phyloP scores from a whole-genome alignment of 2,113 vertebrate species.

The Collichthys lucidus region DNA sequence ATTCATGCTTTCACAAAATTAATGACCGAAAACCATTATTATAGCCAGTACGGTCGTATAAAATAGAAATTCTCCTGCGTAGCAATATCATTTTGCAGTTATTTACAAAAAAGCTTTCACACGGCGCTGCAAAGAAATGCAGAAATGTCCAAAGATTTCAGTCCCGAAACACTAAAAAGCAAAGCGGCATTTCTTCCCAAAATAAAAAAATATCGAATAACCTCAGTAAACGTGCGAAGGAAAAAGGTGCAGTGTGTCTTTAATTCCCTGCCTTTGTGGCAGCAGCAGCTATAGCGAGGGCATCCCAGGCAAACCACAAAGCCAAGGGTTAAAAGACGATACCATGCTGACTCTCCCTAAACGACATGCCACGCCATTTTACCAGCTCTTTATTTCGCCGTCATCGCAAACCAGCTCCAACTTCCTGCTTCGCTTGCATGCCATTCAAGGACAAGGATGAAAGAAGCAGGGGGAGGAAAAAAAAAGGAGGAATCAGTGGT shows the following conservation, averaged over 20 bases:
- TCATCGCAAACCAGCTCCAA: constrained; percentile 66
- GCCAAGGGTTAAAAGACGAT: constrained; percentile 79
- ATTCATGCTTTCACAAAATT: not conserved
- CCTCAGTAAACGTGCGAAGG: constrained; percentile 17
- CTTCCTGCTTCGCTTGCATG: constrained; percentile 73
- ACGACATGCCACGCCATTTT: constrained; percentile 82
- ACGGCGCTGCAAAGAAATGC: constrained; percentile 36
- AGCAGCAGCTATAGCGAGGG: constrained; percentile 52
- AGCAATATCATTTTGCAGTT: constrained; percentile 27
- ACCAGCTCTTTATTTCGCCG: constrained; percentile 70
- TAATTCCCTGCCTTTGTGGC: constrained; percentile 61
- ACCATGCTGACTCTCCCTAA: constrained; percentile 67
- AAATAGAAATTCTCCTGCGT: not conserved
- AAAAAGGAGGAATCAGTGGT: constrained; percentile 70
- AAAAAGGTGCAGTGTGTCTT: constrained; percentile 68
- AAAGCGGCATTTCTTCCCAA: constrained; percentile 12
- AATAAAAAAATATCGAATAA: constrained; percentile 32
- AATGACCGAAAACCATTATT: not conserved
- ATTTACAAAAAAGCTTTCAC: constrained; percentile 30
- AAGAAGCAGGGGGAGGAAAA: constrained; percentile 7
- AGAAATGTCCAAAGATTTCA: constrained; percentile 53
- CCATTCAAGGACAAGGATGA: constrained; percentile 70
- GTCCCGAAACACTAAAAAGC: constrained; percentile 37
- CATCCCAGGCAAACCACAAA: constrained; percentile 70
- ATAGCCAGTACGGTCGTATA: not conserved